phyloP scores from a whole-genome alignment of 1,140 invertebrate species.

The Chironomus tepperi region DNA sequence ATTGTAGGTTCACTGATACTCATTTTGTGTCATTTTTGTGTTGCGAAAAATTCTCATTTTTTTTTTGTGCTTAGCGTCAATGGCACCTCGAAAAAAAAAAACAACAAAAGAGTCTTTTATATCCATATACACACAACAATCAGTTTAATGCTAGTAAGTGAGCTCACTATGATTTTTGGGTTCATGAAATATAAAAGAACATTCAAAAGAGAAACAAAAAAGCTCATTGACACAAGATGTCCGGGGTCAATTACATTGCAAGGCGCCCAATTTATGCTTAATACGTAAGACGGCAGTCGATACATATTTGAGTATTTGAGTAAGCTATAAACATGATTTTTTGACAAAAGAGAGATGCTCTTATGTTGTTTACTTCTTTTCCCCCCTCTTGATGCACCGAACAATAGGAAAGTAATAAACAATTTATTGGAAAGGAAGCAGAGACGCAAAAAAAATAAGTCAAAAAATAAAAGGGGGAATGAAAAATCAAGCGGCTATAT shows the following conservation, averaged over 20 bases:
- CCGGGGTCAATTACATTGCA: constrained; percentile 20
- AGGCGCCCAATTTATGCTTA: neutral
- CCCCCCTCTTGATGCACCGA: neutral
- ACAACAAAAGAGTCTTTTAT: neutral
- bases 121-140: neutral
- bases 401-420: neutral
- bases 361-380: neutral
- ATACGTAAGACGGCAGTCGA: neutral
- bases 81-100: neutral
- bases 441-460: no score
- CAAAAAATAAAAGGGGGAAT: no score
- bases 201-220: neutral
- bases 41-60: no score
- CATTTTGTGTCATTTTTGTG: no score
- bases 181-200: neutral
- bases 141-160: neutral
- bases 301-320: neutral
- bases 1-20: no score
- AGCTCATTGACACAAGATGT: constrained; percentile 18
- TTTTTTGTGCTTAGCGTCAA: neutral
- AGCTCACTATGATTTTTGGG: neutral
- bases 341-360: no score
- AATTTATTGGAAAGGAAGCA: no score
- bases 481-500: neutral
- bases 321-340: no score